Base-by-base conservation (phyloP, 2,888 invertebrate species). In the Polylopha cassiicola region DNA sequence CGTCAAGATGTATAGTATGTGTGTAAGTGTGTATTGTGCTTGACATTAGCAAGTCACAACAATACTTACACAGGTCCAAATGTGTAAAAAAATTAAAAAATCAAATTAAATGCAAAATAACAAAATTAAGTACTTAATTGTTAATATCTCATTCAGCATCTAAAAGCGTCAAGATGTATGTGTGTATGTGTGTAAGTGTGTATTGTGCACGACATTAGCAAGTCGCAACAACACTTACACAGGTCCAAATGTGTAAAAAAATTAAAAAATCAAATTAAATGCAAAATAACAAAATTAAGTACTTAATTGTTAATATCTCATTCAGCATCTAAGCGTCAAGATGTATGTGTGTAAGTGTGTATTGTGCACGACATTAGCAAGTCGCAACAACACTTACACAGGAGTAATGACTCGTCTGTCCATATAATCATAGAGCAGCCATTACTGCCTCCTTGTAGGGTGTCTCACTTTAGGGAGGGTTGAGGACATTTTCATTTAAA, bases 371-470 rank as follows among this genome's bases (percentile, higher is more conserved):
- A 71, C 80, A 82, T 84, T 82, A 84, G 80, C 80, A 77, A 82
- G 80, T 82, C 80, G 70, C 73, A 80, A 81, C 81, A 80, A 82
- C 84, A 84, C 84, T 85, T 84, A 81, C 73, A 73, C 67, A 61
- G 77, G 77, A 77, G 81, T 84, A 85, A 84, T 79, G 84, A 79
- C 79, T 84, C 82, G 79, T 79, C 84, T 82, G 84, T 85, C 84
- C 84, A 82, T 84, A 84, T 85, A 84, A 84, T 84, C 84, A 84
- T 85, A 84, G 81, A 81, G 77, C 81, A 72, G 68, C 75, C 74
- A 81, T 81, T 80, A 78, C 76, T 72, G 69, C 72, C 77, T 65
- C 61, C 55, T 55, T 55, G 63, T 66, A 64, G 60, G 61, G 69
- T 61, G 65, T 39, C 71, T 37, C 54, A 29, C 24, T 23, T 9